These are phyloP conservation scores for Drosophila mercatorum DNA, from an alignment of 2,888 invertebrate genomes.

Conservation along the genomic window DNA sequence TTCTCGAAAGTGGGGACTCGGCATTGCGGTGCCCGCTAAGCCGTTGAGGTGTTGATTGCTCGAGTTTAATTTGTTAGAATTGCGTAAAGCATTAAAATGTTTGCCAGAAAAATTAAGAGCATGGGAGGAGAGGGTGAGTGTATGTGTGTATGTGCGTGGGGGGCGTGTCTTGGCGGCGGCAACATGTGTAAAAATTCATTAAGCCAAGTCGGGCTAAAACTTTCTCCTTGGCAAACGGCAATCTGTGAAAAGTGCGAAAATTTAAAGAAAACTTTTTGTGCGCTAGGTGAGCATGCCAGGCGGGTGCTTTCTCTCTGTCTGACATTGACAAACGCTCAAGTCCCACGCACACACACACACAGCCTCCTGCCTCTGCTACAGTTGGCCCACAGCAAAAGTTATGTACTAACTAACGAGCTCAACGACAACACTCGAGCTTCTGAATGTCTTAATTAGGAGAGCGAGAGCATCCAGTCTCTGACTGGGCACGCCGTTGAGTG, in stretches of 20 bases:
- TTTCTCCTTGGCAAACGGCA: slow-evolving; percentile 65
- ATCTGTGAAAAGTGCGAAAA: slow-evolving; percentile 74
- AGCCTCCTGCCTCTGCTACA: slow-evolving; percentile 1
- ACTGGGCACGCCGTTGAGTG: slow-evolving; percentile 63
- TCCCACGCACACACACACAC: not conserved
- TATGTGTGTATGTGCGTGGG: too few relatives aligned
- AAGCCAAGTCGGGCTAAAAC: slow-evolving; percentile 58
- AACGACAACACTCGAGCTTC: slow-evolving; percentile 76
- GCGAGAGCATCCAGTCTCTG: slow-evolving; percentile 48
- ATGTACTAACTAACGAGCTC: slow-evolving; percentile 79
- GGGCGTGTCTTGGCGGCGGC: slow-evolving; percentile 1
- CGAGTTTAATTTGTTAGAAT: slow-evolving; percentile 78
- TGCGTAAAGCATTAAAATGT: slow-evolving; percentile 79
- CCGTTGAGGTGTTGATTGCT: slow-evolving; percentile 76
- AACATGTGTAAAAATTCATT: slow-evolving; percentile 72
- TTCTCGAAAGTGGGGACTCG: slow-evolving; percentile 13
- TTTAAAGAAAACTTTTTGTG: slow-evolving; percentile 73
- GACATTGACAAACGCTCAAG: slow-evolving; percentile 67
- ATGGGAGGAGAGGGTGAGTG: not conserved
- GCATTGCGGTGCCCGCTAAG: slow-evolving; percentile 22
- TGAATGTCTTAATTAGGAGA: slow-evolving; percentile 78
- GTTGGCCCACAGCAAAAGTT: slow-evolving; percentile 72
- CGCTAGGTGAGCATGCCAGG: slow-evolving; percentile 21
- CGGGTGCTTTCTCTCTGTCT: slow-evolving; percentile 17
- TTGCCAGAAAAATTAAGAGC: slow-evolving; percentile 70